These are phyloP conservation scores for Gobio occitaniae DNA, from an alignment of 2,797 vertebrate genomes.

Conservation along the genomic window DNA sequence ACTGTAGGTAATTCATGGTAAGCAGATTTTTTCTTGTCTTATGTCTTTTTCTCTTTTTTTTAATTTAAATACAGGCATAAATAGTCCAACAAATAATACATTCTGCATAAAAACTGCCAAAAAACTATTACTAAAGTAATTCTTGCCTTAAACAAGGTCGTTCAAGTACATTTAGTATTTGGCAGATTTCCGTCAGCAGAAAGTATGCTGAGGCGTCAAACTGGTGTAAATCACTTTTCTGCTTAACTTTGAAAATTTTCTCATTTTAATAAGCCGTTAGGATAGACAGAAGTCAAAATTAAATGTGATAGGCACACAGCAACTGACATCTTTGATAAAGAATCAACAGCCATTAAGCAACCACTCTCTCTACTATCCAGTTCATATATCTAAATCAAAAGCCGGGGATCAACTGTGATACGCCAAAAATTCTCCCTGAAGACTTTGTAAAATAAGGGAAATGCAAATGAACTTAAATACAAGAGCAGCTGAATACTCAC, in stretches of 20 bases:
- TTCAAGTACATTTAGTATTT: conserved; percentile 24
- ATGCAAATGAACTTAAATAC: conserved; percentile 66
- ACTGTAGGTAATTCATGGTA: neutral
- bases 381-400: neutral
- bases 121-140: no score
- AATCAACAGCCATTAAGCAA: conserved; percentile 6
- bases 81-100: neutral
- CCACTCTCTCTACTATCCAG: neutral
- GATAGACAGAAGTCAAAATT: conserved; percentile 27
- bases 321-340: neutral
- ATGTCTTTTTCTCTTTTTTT: neutral
- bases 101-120: neutral
- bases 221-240: conserved; percentile 5
- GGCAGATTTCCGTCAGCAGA: conserved; percentile 4
- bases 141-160: conserved; percentile 11
- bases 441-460: conserved; percentile 38
- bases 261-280: conserved; percentile 19
- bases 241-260: conserved; percentile 2
- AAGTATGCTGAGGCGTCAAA: conserved; percentile 22
- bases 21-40: neutral
- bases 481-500: conserved; percentile 67
- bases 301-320: neutral
- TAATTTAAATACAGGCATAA: neutral
- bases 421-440: conserved; percentile 22
- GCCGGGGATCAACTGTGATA: neutral